A percentile compares a stretch with the other conserved stretches of the same genome.
These are phyloP conservation scores for Acanthornis magna DNA, from an alignment of 2,797 vertebrate genomes.

Conservation along the genomic window DNA sequence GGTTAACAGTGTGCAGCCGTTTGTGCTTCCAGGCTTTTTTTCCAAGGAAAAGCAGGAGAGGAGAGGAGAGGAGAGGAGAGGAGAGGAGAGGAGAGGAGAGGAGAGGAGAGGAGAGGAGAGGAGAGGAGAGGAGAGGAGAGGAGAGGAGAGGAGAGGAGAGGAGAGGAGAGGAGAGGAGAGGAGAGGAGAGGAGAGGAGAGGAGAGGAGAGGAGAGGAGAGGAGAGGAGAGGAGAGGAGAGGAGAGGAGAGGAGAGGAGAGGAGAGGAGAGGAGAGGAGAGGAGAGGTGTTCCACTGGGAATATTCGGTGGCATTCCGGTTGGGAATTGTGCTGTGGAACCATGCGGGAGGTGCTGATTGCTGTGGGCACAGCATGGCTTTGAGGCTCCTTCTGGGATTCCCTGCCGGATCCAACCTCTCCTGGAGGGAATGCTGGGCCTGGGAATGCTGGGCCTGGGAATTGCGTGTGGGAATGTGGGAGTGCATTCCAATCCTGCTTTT, in stretches of 20 bases:
- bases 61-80: neutral
- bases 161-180: neutral
- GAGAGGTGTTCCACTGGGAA: neutral
- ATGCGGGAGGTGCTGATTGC: neutral
- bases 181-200: neutral
- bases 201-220: neutral
- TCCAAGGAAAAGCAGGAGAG: neutral
- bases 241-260: neutral
- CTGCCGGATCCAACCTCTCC: neutral
- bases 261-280: neutral
- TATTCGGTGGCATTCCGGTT: neutral
- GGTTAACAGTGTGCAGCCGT: slow-evolving; percentile 45
- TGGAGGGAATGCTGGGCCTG: neutral
- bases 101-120: neutral
- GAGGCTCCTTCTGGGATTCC: neutral
- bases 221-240: too few species aligned
- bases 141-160: neutral
- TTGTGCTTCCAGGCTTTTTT: slow-evolving; percentile 24
- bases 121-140: too few species aligned
- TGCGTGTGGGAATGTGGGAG: neutral
- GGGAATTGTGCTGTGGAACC: slow-evolving; percentile 22
- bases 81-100: neutral
- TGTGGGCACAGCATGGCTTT: neutral
- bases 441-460: neutral
- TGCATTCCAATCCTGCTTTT: neutral